A percentile compares a stretch with the other conserved stretches of the same genome.
These are phyloP conservation scores for Ahaetulla prasina DNA, from an alignment of 2,113 vertebrate species.

Conservation along the genomic window DNA sequence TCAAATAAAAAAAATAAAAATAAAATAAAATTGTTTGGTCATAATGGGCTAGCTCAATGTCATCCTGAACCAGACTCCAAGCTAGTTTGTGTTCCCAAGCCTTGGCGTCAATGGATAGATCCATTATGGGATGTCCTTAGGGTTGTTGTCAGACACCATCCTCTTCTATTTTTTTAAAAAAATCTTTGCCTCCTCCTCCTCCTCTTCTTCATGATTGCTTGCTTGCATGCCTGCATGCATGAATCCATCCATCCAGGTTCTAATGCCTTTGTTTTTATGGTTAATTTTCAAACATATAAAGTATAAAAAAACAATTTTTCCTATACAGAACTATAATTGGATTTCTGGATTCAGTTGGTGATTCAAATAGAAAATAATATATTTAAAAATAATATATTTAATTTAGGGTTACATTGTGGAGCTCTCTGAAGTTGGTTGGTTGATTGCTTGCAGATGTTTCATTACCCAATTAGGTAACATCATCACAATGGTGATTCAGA, in stretches of 20 bases:
- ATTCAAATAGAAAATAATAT: constrained; percentile 13
- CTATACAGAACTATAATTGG: constrained; percentile 32
- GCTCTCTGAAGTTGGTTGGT: too few species aligned
- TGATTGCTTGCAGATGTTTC: too few species aligned
- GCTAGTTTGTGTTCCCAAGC: not conserved
- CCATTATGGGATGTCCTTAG: too few species aligned
- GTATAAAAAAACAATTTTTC: constrained; percentile 42
- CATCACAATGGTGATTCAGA: constrained; percentile 32
- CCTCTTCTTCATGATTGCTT: too few species aligned
- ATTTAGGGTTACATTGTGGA: too few species aligned
- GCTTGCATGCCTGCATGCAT: not conserved
- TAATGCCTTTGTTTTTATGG: not conserved
- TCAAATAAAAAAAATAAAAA: too few species aligned
- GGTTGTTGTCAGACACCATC: too few species aligned
- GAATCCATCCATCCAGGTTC: not conserved
- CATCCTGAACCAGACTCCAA: not conserved
- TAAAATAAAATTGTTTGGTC: not conserved
- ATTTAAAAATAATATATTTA: too few species aligned
- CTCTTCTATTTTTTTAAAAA: too few species aligned
- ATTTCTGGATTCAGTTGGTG: constrained; percentile 39
- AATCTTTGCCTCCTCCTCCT: too few species aligned
- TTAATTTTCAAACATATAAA: constrained; percentile 41
- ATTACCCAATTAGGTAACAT: not conserved
- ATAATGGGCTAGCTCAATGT: not conserved
- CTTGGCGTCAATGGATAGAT: not conserved